Conservation (phyloP, 2,113 vertebrate genomes). For the Chaetura pelagica region DNA sequence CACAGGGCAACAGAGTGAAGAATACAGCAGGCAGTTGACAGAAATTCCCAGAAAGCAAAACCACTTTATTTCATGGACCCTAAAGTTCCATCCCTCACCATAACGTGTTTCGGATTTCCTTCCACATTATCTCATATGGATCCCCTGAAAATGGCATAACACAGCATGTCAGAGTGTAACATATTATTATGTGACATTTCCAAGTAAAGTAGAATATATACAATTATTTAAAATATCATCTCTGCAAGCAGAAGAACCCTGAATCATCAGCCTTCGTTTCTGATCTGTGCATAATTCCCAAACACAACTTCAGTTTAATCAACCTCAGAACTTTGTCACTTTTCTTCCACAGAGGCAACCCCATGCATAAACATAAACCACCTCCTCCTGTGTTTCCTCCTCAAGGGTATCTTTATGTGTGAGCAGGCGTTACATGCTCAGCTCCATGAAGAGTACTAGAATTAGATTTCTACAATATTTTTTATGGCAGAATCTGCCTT, state of each 20-base stretch:
- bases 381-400: constrained; percentile 48
- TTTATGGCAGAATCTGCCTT: constrained; percentile 48
- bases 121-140: neutral
- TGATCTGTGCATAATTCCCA: constrained; percentile 57
- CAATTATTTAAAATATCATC: constrained; percentile 13
- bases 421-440: constrained; percentile 56
- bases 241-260: constrained; percentile 3
- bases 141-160: constrained; percentile 15
- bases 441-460: constrained; percentile 62
- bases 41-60: neutral
- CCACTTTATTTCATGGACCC: neutral
- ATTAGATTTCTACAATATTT: constrained; percentile 59
- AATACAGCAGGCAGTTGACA: neutral
- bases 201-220: neutral
- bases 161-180: neutral
- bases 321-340: constrained; percentile 54
- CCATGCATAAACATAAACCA: constrained; percentile 73
- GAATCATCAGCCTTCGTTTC: constrained; percentile 39
- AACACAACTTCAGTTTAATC: constrained; percentile 64
- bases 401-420: constrained; percentile 59
- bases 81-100: neutral
- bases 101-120: neutral
- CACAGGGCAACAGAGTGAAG: neutral
- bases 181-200: neutral
- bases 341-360: constrained; percentile 49